Percentiles rank a stretch among this genome's conserved stretches.
phyloP scores from a whole-genome alignment of 2,113 vertebrate genomes.

The Brachypodius melanocephalos region DNA sequence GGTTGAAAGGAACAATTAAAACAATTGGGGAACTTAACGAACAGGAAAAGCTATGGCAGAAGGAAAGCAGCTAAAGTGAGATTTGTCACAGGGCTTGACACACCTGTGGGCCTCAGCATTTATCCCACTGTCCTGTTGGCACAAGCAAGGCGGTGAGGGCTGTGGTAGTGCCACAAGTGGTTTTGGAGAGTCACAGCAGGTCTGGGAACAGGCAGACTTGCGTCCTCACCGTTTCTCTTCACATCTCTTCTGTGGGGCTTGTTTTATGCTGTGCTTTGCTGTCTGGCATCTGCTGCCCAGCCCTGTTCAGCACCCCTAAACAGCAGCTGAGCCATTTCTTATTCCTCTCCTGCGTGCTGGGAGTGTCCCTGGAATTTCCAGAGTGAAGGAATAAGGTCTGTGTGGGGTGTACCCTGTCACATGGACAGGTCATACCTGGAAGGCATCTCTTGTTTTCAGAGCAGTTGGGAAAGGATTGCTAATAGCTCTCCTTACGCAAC shows the following conservation, averaged over 20 bases:
- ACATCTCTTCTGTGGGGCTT: neutral
- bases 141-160: neutral
- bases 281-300: neutral
- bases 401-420: neutral
- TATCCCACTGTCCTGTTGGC: neutral
- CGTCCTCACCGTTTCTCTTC: neutral
- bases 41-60: slow-evolving; percentile 32
- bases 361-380: slow-evolving; percentile 3
- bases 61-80: neutral
- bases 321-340: neutral
- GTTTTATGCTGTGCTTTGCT: neutral
- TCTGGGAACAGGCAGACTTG: neutral
- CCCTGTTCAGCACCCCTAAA: neutral
- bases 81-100: neutral
- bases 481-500: slow-evolving; percentile 65
- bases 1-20: slow-evolving; percentile 55
- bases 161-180: neutral
- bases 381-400: neutral
- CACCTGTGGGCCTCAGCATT: neutral
- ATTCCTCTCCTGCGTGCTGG: neutral
- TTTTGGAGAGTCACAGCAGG: neutral
- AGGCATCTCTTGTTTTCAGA: slow-evolving; percentile 64
- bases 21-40: slow-evolving; percentile 19
- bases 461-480: slow-evolving; percentile 61
- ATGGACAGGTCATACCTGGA: slow-evolving; percentile 54